These are phyloP conservation scores for Lysandra bellargus DNA, from an alignment of 2,888 invertebrate species.

Conservation along the genomic window DNA sequence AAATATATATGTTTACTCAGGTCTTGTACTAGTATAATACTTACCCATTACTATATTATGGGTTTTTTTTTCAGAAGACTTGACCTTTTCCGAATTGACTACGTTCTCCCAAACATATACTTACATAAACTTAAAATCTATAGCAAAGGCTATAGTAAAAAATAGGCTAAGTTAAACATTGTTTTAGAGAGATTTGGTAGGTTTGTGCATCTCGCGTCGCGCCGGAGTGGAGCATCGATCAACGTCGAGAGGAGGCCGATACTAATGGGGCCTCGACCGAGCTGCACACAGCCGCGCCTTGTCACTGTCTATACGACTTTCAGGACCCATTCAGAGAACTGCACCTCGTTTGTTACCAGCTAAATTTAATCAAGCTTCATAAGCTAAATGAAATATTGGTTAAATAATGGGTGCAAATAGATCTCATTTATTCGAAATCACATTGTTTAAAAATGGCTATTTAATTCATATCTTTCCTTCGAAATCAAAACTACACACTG, in stretches of 20 bases:
- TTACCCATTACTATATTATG: no score
- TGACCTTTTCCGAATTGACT: background rate
- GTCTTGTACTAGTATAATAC: no score
- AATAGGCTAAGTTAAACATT: conserved; percentile 24
- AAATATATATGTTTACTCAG: no score
- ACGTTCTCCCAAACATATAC: background rate
- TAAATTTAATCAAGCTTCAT: conserved; percentile 5
- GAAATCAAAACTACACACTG: no score
- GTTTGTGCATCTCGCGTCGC: conserved; percentile 51
- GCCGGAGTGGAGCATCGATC: conserved; percentile 57
- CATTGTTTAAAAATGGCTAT: no score
- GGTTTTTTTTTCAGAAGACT: background rate
- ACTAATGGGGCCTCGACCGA: conserved; percentile 61
- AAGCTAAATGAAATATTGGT: background rate
- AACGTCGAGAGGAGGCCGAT: conserved; percentile 59
- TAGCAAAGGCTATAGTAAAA: background rate
- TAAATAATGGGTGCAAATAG: no score
- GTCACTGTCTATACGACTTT: conserved; percentile 31
- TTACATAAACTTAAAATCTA: background rate
- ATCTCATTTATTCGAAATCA: no score
- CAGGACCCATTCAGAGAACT: conserved; percentile 22
- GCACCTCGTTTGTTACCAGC: conserved; percentile 1
- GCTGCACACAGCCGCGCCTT: conserved; percentile 44
- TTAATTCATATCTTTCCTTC: no score
- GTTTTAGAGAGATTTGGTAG: conserved; percentile 26